phyloP scores from a whole-genome alignment of 1,140 invertebrate genomes.

The Sipha flava region DNA sequence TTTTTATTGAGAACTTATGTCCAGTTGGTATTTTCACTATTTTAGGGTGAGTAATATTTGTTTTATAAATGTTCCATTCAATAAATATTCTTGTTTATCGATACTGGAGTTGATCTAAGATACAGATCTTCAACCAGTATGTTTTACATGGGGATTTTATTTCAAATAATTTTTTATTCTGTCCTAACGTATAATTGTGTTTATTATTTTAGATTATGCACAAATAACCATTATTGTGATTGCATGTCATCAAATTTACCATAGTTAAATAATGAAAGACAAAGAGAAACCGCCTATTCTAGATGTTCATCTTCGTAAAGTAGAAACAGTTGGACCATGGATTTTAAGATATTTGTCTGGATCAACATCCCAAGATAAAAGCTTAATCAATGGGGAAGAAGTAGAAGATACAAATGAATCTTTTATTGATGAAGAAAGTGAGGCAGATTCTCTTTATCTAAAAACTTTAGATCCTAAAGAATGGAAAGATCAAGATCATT shows the following conservation, averaged over 20 bases:
- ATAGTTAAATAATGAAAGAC: slow-evolving; percentile 4
- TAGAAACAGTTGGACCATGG: slow-evolving; percentile 14
- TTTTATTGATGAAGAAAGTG: slow-evolving; percentile 43
- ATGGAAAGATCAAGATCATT: slow-evolving; percentile 91
- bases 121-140: neutral
- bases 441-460: slow-evolving; percentile 67
- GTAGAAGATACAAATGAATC: slow-evolving; percentile 47
- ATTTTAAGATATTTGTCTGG: neutral
- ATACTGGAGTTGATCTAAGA: neutral
- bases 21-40: neutral
- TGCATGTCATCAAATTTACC: neutral
- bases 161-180: neutral
- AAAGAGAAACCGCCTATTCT: slow-evolving; percentile 30
- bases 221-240: neutral
- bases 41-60: neutral
- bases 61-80: neutral
- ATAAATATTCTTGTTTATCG: neutral
- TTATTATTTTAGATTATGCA: neutral
- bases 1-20: neutral
- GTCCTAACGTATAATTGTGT: neutral
- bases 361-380: slow-evolving; percentile 3
- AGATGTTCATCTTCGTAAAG: slow-evolving; percentile 12
- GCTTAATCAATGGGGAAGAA: neutral
- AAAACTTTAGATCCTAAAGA: slow-evolving; percentile 88
- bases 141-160: neutral